Evolutionary conservation across 2,888 invertebrate genomes (phyloP).

Genomic region (Fragum sueziense): DNA sequence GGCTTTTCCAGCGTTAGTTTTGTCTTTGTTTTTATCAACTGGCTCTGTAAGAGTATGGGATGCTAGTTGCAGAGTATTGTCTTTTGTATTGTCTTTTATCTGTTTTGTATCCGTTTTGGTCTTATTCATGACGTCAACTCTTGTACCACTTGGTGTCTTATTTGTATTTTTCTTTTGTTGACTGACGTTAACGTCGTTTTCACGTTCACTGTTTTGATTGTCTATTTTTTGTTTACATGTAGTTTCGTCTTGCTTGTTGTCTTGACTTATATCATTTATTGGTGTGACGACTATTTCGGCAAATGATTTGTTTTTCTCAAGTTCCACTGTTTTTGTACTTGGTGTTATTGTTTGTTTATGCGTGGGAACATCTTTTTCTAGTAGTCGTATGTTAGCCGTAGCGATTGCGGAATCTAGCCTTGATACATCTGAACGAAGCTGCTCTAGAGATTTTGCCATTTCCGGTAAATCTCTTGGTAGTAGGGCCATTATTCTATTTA

Average conservation of each 20-base stretch:
- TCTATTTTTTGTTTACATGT: neutral
- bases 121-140: neutral
- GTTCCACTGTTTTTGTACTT: neutral
- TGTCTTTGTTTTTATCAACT: neutral
- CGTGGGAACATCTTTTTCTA: neutral
- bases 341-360: neutral
- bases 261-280: neutral
- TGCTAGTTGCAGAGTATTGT: neutral
- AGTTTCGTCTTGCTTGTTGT: neutral
- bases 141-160: too few relatives aligned
- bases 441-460: neutral
- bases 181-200: neutral
- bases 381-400: neutral
- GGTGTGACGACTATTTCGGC: neutral
- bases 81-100: too few relatives aligned
- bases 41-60: neutral
- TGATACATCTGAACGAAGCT: neutral
- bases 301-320: neutral
- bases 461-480: neutral
- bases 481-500: neutral
- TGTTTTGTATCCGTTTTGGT: neutral
- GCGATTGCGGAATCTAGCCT: neutral
- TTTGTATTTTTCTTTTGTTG: neutral
- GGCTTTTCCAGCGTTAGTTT: neutral
- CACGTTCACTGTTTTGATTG: neutral